Evolutionary conservation across 2,113 vertebrate species (phyloP).

Genomic region (Athene cunicularia): DNA sequence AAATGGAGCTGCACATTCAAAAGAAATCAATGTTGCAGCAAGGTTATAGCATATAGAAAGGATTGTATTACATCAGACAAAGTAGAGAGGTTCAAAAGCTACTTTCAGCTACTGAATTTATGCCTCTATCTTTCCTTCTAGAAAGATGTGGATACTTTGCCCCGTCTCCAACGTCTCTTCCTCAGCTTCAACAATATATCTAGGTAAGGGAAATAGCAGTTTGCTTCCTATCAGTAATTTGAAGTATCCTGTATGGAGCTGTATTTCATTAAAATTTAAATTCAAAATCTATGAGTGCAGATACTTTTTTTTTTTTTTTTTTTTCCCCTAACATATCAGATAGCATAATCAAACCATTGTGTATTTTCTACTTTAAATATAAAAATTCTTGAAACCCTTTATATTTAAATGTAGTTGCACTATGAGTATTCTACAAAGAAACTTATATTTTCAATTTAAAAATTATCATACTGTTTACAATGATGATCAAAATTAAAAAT

Average conservation of each 20-base stretch:
- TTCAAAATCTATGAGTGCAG: background rate
- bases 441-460: background rate
- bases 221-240: constrained; percentile 43
- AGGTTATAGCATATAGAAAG: constrained; percentile 73
- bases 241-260: background rate
- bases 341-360: background rate
- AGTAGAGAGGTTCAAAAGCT: constrained; percentile 1
- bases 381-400: background rate
- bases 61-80: constrained; percentile 23
- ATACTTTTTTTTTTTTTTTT: background rate
- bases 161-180: constrained; percentile 92
- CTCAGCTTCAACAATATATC: constrained; percentile 97
- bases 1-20: constrained; percentile 66
- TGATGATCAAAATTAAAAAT: background rate
- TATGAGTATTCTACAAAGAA: background rate
- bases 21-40: constrained; percentile 68
- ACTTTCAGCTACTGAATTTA: constrained; percentile 53
- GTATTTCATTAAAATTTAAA: background rate
- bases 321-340: background rate
- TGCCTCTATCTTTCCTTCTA: constrained; percentile 79
- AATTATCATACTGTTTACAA: background rate
- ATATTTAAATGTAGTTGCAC: background rate
- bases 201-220: constrained; percentile 84
- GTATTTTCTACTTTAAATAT: background rate
- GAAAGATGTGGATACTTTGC: constrained; percentile 95